phyloP scores from a whole-genome alignment of 64 coral and sea anemone genomes.

The Trachythela sp. region DNA sequence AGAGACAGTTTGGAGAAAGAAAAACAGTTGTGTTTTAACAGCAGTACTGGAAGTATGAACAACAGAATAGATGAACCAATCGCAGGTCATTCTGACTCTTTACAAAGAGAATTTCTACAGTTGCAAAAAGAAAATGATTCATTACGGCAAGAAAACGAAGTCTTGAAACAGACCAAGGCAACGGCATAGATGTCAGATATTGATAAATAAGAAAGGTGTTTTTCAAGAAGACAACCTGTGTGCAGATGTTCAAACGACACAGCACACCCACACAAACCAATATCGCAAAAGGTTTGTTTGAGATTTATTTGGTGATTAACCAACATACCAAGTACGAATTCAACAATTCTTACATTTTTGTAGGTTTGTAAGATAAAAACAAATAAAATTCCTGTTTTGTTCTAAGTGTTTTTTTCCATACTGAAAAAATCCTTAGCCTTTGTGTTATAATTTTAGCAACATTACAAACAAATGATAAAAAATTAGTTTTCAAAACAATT shows the following conservation, averaged over 20 bases:
- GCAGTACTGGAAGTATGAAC: background rate
- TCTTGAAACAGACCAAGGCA: conserved; percentile 45
- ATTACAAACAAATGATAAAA: no score
- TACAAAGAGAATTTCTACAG: conserved; percentile 51
- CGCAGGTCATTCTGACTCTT: background rate
- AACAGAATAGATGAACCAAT: background rate
- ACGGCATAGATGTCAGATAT: background rate
- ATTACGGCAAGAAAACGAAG: conserved; percentile 66
- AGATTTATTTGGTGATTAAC: background rate
- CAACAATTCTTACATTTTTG: background rate
- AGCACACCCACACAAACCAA: background rate
- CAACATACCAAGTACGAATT: background rate
- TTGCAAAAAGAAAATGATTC: conserved; percentile 52
- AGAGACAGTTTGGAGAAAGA: conserved; percentile 15
- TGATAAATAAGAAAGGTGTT: no score
- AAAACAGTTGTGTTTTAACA: background rate
- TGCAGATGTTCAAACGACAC: background rate
- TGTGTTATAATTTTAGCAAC: no score
- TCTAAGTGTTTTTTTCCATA: no score
- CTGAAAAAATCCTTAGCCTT: no score
- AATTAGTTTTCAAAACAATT: no score
- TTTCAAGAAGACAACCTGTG: background rate
- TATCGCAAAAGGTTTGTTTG: background rate
- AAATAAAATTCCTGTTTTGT: background rate
- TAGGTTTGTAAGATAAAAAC: background rate